Conservation (phyloP, 2,888 invertebrate genomes). For the Abscondita cerata region DNA sequence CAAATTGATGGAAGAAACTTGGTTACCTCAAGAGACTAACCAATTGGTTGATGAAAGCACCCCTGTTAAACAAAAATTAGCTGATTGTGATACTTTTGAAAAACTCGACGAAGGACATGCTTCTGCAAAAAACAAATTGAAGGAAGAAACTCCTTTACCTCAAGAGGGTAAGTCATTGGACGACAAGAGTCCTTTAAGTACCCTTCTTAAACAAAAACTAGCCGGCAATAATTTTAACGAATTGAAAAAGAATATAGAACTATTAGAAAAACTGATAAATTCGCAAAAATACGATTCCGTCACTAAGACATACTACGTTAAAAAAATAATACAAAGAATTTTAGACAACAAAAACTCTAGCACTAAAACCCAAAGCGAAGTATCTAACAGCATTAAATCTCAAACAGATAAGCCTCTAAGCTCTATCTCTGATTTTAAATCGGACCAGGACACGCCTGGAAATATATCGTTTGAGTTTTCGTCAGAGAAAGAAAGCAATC, state of each 20-base stretch:
- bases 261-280: slow-evolving; percentile 66
- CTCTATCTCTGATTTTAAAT: not conserved
- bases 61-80: not conserved
- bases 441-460: too few species aligned
- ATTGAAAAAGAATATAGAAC: slow-evolving; percentile 67
- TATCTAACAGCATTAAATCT: not conserved
- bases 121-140: not conserved
- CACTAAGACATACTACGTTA: slow-evolving; percentile 69
- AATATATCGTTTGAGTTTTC: too few species aligned
- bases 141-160: not conserved
- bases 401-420: not conserved
- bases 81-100: not conserved
- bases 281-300: slow-evolving; percentile 66
- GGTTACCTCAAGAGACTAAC: not conserved
- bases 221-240: slow-evolving; percentile 58
- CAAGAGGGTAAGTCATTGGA: not conserved
- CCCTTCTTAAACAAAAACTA: slow-evolving; percentile 27
- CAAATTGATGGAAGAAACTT: slow-evolving; percentile 14
- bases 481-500: too few species aligned
- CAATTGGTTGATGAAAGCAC: too few species aligned
- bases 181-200: slow-evolving; percentile 36
- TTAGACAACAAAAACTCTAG: slow-evolving; percentile 1
- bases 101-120: not conserved
- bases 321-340: slow-evolving; percentile 69
- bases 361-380: not conserved